Conservation (phyloP, 2,888 invertebrate species). For the Alentia gelatinosa region DNA sequence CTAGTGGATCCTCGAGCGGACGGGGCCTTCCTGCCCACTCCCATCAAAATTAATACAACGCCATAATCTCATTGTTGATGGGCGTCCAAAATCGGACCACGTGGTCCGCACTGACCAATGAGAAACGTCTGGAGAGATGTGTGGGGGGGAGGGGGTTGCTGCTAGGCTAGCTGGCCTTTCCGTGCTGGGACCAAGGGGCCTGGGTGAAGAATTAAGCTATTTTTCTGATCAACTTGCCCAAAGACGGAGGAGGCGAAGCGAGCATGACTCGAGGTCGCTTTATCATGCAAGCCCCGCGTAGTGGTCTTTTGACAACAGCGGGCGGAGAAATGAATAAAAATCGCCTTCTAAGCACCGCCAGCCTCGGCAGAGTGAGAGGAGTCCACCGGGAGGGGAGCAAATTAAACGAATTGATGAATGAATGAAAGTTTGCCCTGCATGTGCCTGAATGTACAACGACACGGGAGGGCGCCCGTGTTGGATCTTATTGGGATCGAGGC, state of each 20-base stretch:
- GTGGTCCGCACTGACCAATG: conserved; percentile 35
- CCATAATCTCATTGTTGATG: conserved; percentile 46
- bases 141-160: background rate
- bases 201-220: conserved; percentile 41
- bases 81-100: conserved; percentile 1
- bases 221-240: conserved; percentile 47
- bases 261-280: background rate
- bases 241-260: conserved; percentile 6
- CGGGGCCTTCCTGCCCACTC: background rate
- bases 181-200: conserved; percentile 8
- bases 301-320: conserved; percentile 18
- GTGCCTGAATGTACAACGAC: conserved; percentile 7
- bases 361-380: background rate
- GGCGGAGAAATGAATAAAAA: conserved; percentile 38
- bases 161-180: too few relatives aligned
- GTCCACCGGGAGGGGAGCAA: conserved; percentile 31
- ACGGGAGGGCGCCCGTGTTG: conserved; percentile 15
- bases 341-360: background rate
- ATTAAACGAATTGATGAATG: conserved; percentile 54
- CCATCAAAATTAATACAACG: conserved; percentile 42
- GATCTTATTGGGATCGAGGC: conserved; percentile 36
- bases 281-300: conserved; percentile 11
- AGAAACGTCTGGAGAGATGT: background rate
- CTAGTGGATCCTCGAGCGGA: background rate
- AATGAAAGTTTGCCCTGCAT: conserved; percentile 51